phyloP scores from a whole-genome alignment of 1,140 invertebrate genomes.

The Dendrolimus kikuchii region DNA sequence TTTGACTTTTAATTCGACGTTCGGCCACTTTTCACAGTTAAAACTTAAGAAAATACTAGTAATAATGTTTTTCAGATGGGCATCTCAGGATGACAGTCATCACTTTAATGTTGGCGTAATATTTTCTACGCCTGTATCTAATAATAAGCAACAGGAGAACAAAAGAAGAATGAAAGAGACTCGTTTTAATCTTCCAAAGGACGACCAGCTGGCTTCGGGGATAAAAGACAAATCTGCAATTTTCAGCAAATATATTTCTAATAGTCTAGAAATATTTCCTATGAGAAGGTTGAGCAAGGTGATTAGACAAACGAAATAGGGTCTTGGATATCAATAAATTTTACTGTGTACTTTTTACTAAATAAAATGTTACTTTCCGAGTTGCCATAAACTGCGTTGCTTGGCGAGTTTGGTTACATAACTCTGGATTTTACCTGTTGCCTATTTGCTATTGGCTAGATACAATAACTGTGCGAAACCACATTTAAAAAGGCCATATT shows the following conservation, averaged over 20 bases:
- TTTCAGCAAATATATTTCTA: constrained; percentile 59
- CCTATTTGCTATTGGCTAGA: too few relatives aligned
- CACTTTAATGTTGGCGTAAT: constrained; percentile 75
- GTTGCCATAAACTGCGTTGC: too few relatives aligned
- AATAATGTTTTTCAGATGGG: constrained; percentile 46
- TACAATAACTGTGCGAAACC: too few relatives aligned
- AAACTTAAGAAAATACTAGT: too few relatives aligned
- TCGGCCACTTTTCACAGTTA: too few relatives aligned
- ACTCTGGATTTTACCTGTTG: too few relatives aligned
- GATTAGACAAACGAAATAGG: constrained; percentile 10
- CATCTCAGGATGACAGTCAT: constrained; percentile 66
- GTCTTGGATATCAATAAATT: too few relatives aligned
- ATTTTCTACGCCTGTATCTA: constrained; percentile 83
- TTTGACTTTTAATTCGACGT: too few relatives aligned
- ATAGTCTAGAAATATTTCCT: constrained; percentile 62
- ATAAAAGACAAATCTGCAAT: constrained; percentile 41
- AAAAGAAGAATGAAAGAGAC: constrained; percentile 73
- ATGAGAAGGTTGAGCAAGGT: constrained; percentile 60
- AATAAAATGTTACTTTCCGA: too few relatives aligned
- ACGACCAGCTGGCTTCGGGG: constrained; percentile 61
- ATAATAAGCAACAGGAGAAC: constrained; percentile 66
- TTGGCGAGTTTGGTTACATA: too few relatives aligned
- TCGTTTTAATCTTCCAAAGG: constrained; percentile 74
- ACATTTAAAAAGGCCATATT: too few relatives aligned
- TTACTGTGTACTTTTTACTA: too few relatives aligned